Evolutionary conservation across 2,888 invertebrate genomes (phyloP), one percentile per base, ranked within the genome.

Genomic region (Cordilura impudica): DNA sequence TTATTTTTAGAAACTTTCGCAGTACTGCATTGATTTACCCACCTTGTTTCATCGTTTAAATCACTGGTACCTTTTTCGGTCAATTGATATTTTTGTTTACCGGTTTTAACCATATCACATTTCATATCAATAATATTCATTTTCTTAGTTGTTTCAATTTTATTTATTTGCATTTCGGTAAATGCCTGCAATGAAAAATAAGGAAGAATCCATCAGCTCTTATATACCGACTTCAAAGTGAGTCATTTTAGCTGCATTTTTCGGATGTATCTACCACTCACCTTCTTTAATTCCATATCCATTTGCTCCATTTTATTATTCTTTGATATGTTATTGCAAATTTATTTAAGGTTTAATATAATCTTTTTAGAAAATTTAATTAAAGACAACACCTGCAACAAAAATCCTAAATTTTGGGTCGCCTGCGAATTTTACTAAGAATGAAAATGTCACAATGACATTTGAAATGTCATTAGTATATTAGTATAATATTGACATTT

Each of bases 101-200:
- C 92, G 60, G 93, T 91, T 84, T 93, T 93, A n/a, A 95, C 89
- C 71, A 92, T 91, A 65, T 96, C 95, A 75, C 95, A 94, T 58
- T 87, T 95, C 47, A 94, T 90, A 87, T 95, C 95, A 1, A 95
- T 92, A 84, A 95, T 90, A 84, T 93, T 93, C 61, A 96, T 89
- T 88, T 96, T 95, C 85, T 95, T 94, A 31, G 92, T 92, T 0
- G 95, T 95, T 82, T 95, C 94, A 71, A 95, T 91, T 91, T 94
- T 93, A 88, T 95, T 95, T 49, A 93, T 92, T 86, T 96, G 96
- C 83, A 96, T 91, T 85, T 96, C 95, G 67, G 93, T 91, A 85
- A 96, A 96, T 6, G 96, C 95, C 93, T 93, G 49, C 10, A 82
- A 83, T 53, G 29, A 26, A 26, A 53, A 39, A 39, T 31, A 2